Percentiles rank a stretch among this genome's conserved stretches.
phyloP scores from a whole-genome alignment of 2,888 invertebrate genomes.

The Cepaea hortensis region DNA sequence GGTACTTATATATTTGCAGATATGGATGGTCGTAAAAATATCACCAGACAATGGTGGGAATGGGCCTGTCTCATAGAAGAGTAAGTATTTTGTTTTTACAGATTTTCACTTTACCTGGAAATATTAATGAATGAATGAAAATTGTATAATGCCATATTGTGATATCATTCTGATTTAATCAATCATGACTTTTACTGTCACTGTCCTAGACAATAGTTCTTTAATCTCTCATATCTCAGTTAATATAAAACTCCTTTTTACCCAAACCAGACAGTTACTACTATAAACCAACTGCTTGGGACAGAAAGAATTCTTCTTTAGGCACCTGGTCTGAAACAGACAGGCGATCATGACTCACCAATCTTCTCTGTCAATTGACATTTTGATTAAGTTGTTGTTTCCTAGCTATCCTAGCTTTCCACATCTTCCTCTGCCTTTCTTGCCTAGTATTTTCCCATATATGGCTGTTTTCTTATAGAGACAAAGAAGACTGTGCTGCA shows the following conservation, averaged over 20 bases:
- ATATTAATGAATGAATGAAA: no score
- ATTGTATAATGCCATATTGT: background rate
- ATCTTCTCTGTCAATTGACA: no score
- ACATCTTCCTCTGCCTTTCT: no score
- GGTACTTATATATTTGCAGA: background rate
- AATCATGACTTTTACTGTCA: background rate
- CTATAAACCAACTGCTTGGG: no score
- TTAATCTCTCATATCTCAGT: background rate
- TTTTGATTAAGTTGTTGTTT: no score
- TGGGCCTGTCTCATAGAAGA: conserved; percentile 22
- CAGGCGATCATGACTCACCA: no score
- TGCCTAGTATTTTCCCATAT: no score
- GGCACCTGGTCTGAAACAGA: no score
- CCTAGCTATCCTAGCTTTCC: no score
- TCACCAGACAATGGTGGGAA: conserved; percentile 33
- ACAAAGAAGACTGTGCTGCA: no score
- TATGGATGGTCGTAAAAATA: background rate
- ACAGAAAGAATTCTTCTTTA: no score
- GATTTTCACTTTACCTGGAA: background rate
- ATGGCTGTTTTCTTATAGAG: no score
- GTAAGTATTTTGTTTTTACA: background rate
- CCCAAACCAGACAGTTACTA: background rate
- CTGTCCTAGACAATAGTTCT: background rate
- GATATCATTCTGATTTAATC: background rate
- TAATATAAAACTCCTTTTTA: background rate